A percentile compares a stretch with the other conserved stretches of the same genome.
These are phyloP conservation scores for Standfussiana lucernea DNA, from an alignment of 2,888 invertebrate genomes.

Conservation along the genomic window DNA sequence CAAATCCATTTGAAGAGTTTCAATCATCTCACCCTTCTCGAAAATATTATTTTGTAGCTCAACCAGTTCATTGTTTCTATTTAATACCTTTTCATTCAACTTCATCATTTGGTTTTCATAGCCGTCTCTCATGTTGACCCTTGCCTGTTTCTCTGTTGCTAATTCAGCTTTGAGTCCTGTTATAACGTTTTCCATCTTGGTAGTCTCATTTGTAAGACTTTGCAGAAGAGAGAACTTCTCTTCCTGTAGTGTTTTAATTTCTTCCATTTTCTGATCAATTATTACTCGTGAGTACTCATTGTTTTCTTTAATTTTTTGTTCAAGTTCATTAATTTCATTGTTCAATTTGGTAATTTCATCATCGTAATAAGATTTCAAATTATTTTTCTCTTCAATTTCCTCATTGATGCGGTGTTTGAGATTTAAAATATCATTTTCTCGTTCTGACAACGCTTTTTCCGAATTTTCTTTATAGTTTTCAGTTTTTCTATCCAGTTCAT, in stretches of 20 bases:
- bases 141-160: conserved; percentile 78
- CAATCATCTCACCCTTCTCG: conserved; percentile 82
- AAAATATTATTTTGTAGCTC: conserved; percentile 83
- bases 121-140: conserved; percentile 79
- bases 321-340: conserved; percentile 83
- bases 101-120: conserved; percentile 84
- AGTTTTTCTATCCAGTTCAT: conserved; percentile 72
- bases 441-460: conserved; percentile 75
- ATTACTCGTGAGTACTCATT: conserved; percentile 74
- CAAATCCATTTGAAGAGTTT: conserved; percentile 77
- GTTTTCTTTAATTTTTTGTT: conserved; percentile 80
- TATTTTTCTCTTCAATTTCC: conserved; percentile 81
- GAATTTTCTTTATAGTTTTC: conserved; percentile 75
- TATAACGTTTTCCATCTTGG: conserved; percentile 78
- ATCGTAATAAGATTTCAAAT: conserved; percentile 75
- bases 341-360: conserved; percentile 81
- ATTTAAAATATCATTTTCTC: conserved; percentile 78
- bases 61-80: conserved; percentile 85
- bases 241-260: conserved; percentile 83
- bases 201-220: conserved; percentile 80
- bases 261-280: conserved; percentile 80
- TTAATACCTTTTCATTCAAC: conserved; percentile 84
- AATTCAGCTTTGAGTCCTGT: conserved; percentile 77
- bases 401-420: conserved; percentile 84
- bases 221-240: conserved; percentile 82